These are phyloP conservation scores for Trachelus tabidus DNA, from an alignment of 2,888 invertebrate genomes.

Conservation along the genomic window DNA sequence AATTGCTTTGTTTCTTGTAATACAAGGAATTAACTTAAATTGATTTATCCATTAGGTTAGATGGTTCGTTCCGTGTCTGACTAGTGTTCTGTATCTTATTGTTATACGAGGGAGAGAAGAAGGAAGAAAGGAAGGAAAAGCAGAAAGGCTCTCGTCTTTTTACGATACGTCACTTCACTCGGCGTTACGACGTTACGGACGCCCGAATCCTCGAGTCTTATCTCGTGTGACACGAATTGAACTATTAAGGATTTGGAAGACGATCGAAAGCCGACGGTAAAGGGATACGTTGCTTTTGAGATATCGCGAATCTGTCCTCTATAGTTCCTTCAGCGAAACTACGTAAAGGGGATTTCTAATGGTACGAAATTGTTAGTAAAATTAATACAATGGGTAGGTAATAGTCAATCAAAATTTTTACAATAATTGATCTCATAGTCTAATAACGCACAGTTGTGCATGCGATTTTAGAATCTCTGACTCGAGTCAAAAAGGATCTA, in stretches of 20 bases:
- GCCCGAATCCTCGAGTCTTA: neutral
- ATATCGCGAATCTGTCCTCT: neutral
- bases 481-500: neutral
- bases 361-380: neutral
- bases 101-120: neutral
- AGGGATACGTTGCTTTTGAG: neutral
- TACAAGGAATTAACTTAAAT: neutral
- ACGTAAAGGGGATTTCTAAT: neutral
- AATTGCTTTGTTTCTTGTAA: conserved; percentile 20
- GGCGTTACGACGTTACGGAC: neutral
- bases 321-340: neutral
- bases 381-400: neutral
- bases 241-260: neutral
- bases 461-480: neutral
- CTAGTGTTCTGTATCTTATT: neutral
- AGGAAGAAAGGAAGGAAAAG: neutral
- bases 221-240: neutral
- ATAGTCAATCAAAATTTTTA: neutral
- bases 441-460: neutral
- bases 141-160: neutral
- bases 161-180: conserved; percentile 4
- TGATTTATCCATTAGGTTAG: conserved; percentile 6
- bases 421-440: neutral
- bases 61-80: neutral
- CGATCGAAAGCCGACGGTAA: neutral